These are phyloP conservation scores for Drosophila peninsularis DNA, from an alignment of 2,888 invertebrate genomes.

Conservation along the genomic window DNA sequence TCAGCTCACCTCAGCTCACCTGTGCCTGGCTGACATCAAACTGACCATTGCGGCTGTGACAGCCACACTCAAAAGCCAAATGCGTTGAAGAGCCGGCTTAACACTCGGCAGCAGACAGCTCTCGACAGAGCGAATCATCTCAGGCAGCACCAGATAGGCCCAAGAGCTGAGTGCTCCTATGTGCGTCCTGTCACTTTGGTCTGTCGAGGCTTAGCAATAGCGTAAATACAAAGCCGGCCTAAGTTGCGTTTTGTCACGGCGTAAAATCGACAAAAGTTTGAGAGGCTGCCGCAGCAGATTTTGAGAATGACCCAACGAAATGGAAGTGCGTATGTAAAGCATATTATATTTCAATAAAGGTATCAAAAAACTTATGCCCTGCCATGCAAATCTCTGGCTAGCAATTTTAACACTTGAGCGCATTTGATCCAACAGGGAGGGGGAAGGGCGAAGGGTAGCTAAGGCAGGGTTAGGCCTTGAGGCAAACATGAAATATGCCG, in stretches of 20 bases:
- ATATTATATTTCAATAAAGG: slow-evolving; percentile 78
- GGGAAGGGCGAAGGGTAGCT: background rate
- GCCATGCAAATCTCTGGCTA: slow-evolving; percentile 75
- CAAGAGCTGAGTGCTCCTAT: background rate
- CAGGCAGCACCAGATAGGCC: slow-evolving; percentile 20
- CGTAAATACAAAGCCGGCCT: slow-evolving; percentile 61
- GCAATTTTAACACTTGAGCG: slow-evolving; percentile 76
- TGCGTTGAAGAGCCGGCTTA: slow-evolving; percentile 63
- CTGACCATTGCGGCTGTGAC: slow-evolving; percentile 62
- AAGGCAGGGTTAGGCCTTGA: slow-evolving; percentile 37
- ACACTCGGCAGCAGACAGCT: slow-evolving; percentile 41
- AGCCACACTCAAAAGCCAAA: slow-evolving; percentile 61
- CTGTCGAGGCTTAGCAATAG: slow-evolving; percentile 61
- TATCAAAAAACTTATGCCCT: slow-evolving; percentile 44
- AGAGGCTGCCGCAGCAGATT: slow-evolving; percentile 35
- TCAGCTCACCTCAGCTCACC: slow-evolving; percentile 1
- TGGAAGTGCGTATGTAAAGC: slow-evolving; percentile 49
- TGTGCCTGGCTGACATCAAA: slow-evolving; percentile 34
- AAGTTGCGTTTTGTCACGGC: slow-evolving; percentile 78
- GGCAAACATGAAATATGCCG: slow-evolving; percentile 78
- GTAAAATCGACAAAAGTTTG: slow-evolving; percentile 26
- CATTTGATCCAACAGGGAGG: slow-evolving; percentile 49
- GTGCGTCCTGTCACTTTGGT: slow-evolving; percentile 15
- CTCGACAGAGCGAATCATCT: slow-evolving; percentile 17
- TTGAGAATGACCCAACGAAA: slow-evolving; percentile 38